phyloP scores from a whole-genome alignment of 2,888 invertebrate species.

The Ennomos erosarius region DNA sequence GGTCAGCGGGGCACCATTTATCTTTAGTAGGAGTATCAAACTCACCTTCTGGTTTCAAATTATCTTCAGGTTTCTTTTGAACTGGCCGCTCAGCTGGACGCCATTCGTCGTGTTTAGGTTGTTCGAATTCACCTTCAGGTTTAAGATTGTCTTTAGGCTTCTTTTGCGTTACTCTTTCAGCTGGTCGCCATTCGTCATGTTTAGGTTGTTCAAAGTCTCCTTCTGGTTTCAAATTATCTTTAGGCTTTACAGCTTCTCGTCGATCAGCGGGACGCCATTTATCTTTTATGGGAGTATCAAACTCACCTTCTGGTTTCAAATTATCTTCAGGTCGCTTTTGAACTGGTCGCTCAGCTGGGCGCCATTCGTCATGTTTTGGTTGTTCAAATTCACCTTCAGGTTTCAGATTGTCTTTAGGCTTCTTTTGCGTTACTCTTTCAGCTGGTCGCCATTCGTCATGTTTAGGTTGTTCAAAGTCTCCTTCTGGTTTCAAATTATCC shows the following conservation, averaged over 20 bases:
- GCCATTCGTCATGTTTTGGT: conserved; percentile 68
- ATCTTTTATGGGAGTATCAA: conserved; percentile 62
- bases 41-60: conserved; percentile 83
- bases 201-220: conserved; percentile 75
- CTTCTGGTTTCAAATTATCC: conserved; percentile 74
- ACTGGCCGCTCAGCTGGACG: conserved; percentile 69
- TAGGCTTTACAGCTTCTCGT: conserved; percentile 48
- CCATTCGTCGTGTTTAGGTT: conserved; percentile 64
- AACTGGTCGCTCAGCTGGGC: conserved; percentile 58
- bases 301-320: conserved; percentile 67
- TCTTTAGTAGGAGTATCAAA: conserved; percentile 67
- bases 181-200: conserved; percentile 52
- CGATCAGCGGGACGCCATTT: conserved; percentile 59
- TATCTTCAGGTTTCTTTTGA: conserved; percentile 81
- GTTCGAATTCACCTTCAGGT: conserved; percentile 84
- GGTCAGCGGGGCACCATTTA: conserved; percentile 55
- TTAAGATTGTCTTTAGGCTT: conserved; percentile 71
- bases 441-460: conserved; percentile 61
- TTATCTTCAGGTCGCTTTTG: conserved; percentile 1
- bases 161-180: conserved; percentile 51
- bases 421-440: conserved; percentile 49
- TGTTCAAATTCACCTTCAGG: conserved; percentile 86
- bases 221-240: conserved; percentile 84
- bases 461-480: conserved; percentile 74
- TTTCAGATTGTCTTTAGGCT: conserved; percentile 81